Evolutionary conservation across 2,797 vertebrate genomes (phyloP).

Genomic region (Peromyscus aztecus): DNA sequence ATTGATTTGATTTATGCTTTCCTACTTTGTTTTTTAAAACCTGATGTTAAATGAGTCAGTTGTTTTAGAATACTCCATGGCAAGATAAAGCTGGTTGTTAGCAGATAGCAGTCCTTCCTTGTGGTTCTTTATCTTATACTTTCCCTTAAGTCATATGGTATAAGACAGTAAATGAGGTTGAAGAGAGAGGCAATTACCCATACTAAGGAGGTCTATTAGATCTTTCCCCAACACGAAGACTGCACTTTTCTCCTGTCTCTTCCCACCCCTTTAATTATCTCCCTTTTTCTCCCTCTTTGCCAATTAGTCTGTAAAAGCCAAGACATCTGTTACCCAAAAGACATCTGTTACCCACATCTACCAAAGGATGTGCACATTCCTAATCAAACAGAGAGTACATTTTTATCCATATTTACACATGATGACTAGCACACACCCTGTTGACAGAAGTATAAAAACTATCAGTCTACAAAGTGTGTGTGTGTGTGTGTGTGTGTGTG

Average conservation of each 20-base stretch:
- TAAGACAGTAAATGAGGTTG: slow-evolving; percentile 66
- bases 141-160: slow-evolving; percentile 62
- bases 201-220: slow-evolving; percentile 71
- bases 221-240: slow-evolving; percentile 70
- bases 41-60: slow-evolving; percentile 55
- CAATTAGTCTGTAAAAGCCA: slow-evolving; percentile 79
- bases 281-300: slow-evolving; percentile 52
- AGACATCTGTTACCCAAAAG: slow-evolving; percentile 81
- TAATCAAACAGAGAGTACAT: slow-evolving; percentile 78
- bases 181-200: slow-evolving; percentile 68
- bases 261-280: slow-evolving; percentile 78
- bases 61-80: slow-evolving; percentile 53
- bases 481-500: background rate
- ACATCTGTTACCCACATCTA: slow-evolving; percentile 77
- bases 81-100: slow-evolving; percentile 57
- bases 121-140: slow-evolving; percentile 54
- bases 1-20: slow-evolving; percentile 49
- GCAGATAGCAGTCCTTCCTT: slow-evolving; percentile 49
- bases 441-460: slow-evolving; percentile 49
- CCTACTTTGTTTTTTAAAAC: slow-evolving; percentile 34
- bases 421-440: slow-evolving; percentile 57
- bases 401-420: slow-evolving; percentile 61
- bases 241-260: slow-evolving; percentile 69
- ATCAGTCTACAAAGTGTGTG: background rate
- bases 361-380: slow-evolving; percentile 66